Conservation (phyloP, 2,113 vertebrate species). For the Dasyurus viverrinus region DNA sequence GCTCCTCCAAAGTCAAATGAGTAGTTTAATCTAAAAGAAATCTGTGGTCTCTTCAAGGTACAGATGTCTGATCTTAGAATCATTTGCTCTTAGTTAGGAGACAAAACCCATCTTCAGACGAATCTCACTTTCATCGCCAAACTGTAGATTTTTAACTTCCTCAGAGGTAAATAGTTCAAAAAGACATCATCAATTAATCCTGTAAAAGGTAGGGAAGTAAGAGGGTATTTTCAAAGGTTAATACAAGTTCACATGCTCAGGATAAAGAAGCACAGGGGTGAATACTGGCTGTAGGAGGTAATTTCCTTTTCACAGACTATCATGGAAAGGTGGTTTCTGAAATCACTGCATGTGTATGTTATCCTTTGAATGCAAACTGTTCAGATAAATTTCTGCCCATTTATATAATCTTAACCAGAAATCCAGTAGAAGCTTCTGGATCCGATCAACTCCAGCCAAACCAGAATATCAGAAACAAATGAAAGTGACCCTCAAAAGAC, state of each 20-base stretch:
- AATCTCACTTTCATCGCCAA: constrained; percentile 85
- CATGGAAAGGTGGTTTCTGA: not conserved
- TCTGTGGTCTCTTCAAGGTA: not conserved
- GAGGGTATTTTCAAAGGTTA: constrained; percentile 5
- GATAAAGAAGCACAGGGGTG: not conserved
- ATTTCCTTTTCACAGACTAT: not conserved
- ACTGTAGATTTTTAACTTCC: constrained; percentile 85
- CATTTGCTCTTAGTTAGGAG: not conserved
- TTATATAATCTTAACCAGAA: not conserved
- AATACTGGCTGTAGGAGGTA: accelerated
- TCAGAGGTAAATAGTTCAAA: constrained; percentile 82
- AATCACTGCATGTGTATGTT: not conserved
- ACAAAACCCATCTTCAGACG: constrained; percentile 76
- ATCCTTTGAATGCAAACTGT: not conserved
- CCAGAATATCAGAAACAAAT: not conserved
- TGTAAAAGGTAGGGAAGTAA: constrained; percentile 70
- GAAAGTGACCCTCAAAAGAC: not conserved
- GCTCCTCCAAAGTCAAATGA: not conserved
- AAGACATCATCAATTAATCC: constrained; percentile 85
- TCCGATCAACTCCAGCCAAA: not conserved
- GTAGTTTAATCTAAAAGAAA: not conserved
- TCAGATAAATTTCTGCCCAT: not conserved
- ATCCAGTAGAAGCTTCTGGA: not conserved
- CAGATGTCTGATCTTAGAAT: not conserved
- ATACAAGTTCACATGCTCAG: not conserved